Evolutionary conservation across 2,888 invertebrate genomes (phyloP).

Genomic region (Strigamia maritima): DNA sequence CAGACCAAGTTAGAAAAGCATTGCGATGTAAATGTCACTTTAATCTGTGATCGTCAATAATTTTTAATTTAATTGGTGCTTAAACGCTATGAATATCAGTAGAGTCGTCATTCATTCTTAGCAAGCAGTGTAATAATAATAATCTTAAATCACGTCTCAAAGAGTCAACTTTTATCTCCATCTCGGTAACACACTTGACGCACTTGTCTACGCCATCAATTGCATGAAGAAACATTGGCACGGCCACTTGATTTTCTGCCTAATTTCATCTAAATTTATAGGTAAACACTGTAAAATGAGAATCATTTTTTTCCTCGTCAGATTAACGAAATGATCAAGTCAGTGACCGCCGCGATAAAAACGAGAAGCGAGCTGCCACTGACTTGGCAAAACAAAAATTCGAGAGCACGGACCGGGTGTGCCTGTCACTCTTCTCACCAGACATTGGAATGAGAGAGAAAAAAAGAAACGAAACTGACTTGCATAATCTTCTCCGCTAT

Average conservation of each 20-base stretch:
- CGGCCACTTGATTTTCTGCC: not conserved
- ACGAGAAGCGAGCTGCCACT: constrained; percentile 18
- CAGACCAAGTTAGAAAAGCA: not conserved
- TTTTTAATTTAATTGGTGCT: not conserved
- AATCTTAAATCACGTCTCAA: constrained; percentile 5
- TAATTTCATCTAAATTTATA: constrained; percentile 24
- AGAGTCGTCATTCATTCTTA: not conserved
- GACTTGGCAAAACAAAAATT: constrained; percentile 21
- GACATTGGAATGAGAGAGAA: not conserved
- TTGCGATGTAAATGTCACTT: not conserved
- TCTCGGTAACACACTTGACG: constrained; percentile 3
- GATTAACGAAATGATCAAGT: not conserved
- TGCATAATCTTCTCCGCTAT: constrained; percentile 13
- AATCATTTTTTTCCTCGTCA: constrained; percentile 7
- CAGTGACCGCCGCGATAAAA: not conserved
- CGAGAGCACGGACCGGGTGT: constrained; percentile 17
- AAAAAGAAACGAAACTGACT: not conserved
- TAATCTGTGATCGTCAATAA: constrained; percentile 22
- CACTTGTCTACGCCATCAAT: constrained; percentile 27
- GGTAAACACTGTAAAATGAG: constrained; percentile 8
- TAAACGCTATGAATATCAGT: not conserved
- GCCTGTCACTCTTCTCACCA: constrained; percentile 12
- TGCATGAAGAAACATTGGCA: constrained; percentile 12
- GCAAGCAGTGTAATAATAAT: not conserved
- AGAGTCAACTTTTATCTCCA: not conserved